A percentile compares a stretch with the other conserved stretches of the same genome.
Evolutionary conservation across 2,113 vertebrate species (phyloP).

Genomic region (Megaptera novaeangliae): DNA sequence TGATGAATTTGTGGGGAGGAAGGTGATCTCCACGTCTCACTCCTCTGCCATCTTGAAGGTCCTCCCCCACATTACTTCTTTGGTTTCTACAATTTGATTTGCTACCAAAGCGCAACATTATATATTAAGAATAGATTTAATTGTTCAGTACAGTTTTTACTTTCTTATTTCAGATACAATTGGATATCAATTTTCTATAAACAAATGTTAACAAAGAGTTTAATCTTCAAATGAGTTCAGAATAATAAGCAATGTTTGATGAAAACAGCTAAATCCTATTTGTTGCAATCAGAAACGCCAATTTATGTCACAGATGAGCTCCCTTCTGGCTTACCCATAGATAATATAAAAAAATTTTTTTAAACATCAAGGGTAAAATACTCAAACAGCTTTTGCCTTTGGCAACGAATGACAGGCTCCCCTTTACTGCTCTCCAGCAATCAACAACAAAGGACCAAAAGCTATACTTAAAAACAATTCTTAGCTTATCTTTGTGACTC

Average conservation of each 20-base stretch:
- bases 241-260: background rate
- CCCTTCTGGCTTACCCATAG: background rate
- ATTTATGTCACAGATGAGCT: background rate
- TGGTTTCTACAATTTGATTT: background rate
- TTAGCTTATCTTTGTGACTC: background rate
- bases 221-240: background rate
- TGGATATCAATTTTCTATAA: background rate
- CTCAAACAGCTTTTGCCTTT: background rate
- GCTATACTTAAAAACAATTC: background rate
- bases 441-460: background rate
- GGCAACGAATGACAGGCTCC: background rate
- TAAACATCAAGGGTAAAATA: background rate
- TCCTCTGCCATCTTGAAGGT: too few species aligned
- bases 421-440: background rate
- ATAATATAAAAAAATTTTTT: background rate
- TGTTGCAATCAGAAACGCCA: background rate
- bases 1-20: too few species aligned
- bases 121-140: background rate
- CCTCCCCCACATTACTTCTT: slow-evolving; percentile 28
- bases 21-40: too few species aligned
- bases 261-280: background rate
- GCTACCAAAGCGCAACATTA: background rate
- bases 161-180: background rate
- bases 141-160: background rate
- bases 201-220: background rate